These are phyloP conservation scores for Sycophila sp. DNA, from an alignment of 1,140 invertebrate species.

Conservation along the genomic window DNA sequence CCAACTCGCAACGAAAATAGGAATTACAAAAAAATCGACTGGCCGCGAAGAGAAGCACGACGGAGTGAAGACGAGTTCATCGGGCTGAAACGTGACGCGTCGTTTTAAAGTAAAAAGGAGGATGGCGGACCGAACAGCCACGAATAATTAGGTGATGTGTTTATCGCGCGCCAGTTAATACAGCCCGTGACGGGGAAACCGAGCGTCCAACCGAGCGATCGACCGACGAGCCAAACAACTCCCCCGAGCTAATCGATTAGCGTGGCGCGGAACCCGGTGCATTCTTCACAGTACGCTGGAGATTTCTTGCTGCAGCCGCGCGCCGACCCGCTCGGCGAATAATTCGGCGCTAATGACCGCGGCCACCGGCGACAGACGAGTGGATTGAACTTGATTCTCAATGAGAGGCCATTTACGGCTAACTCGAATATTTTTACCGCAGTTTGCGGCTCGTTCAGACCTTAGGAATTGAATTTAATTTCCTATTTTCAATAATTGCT, in stretches of 20 bases:
- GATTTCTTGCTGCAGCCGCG: constrained; percentile 31
- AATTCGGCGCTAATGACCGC: constrained; percentile 4
- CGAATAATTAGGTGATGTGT: constrained; percentile 63
- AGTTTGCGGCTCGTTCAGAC: too few species aligned
- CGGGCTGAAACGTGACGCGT: background rate
- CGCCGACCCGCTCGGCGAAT: background rate
- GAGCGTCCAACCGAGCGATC: constrained; percentile 43
- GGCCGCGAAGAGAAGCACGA: background rate
- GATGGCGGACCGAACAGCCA: constrained; percentile 40
- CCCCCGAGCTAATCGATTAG: constrained; percentile 56
- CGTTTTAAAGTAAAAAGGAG: background rate
- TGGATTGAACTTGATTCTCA: background rate
- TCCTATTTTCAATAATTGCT: too few species aligned
- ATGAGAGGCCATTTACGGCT: too few species aligned
- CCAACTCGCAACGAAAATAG: too few species aligned
- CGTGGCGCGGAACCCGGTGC: constrained; percentile 43
- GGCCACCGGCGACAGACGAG: background rate
- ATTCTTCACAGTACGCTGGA: constrained; percentile 56
- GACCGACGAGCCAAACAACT: constrained; percentile 37
- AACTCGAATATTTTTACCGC: too few species aligned
- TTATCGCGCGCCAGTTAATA: constrained; percentile 59
- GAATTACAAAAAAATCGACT: too few species aligned
- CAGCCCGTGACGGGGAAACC: constrained; percentile 46
- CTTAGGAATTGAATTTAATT: too few species aligned
- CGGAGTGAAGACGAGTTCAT: background rate